Percentiles rank a stretch among this genome's conserved stretches.
phyloP scores from a whole-genome alignment of 2,113 vertebrate genomes.

The Platichthys stellatus region DNA sequence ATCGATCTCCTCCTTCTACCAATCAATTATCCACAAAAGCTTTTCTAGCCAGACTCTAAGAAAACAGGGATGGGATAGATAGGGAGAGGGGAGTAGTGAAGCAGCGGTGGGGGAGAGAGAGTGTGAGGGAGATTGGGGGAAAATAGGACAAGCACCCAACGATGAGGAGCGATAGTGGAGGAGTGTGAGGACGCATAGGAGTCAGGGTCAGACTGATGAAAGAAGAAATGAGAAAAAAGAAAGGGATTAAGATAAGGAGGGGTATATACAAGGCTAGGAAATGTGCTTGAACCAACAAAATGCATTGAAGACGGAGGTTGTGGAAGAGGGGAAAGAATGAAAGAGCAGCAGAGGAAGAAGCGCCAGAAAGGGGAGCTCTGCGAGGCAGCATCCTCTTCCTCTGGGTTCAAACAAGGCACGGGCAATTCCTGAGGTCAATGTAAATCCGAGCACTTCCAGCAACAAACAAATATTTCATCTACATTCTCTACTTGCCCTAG shows the following conservation, averaged over 20 bases:
- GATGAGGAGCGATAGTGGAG: constrained; percentile 38
- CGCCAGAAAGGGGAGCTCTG: constrained; percentile 12
- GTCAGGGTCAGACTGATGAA: constrained; percentile 52
- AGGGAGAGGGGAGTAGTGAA: constrained; percentile 42
- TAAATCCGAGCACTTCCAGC: constrained; percentile 27
- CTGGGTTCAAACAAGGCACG: constrained; percentile 46
- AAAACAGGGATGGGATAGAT: constrained; percentile 66
- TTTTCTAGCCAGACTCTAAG: constrained; percentile 74
- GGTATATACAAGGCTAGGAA: constrained; percentile 10
- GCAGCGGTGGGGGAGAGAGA: constrained; percentile 8
- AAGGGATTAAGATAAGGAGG: constrained; percentile 56
- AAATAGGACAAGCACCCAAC: constrained; percentile 45
- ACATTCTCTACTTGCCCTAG: not conserved
- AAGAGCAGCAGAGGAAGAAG: not conserved
- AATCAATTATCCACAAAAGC: constrained; percentile 85
- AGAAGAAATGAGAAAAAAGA: constrained; percentile 46
- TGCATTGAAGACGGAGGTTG: constrained; percentile 7
- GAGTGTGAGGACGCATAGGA: constrained; percentile 27
- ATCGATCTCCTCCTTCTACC: constrained; percentile 79
- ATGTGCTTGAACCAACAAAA: constrained; percentile 25
- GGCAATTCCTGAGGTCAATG: constrained; percentile 39
- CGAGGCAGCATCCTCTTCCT: constrained; percentile 24
- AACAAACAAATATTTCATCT: constrained; percentile 4
- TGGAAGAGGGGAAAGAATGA: constrained; percentile 9
- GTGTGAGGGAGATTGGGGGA: constrained; percentile 35